Percentiles rank a stretch among this genome's conserved stretches.
Evolutionary conservation across 2,888 invertebrate species (phyloP).

Genomic region (Trisateles emortualis): DNA sequence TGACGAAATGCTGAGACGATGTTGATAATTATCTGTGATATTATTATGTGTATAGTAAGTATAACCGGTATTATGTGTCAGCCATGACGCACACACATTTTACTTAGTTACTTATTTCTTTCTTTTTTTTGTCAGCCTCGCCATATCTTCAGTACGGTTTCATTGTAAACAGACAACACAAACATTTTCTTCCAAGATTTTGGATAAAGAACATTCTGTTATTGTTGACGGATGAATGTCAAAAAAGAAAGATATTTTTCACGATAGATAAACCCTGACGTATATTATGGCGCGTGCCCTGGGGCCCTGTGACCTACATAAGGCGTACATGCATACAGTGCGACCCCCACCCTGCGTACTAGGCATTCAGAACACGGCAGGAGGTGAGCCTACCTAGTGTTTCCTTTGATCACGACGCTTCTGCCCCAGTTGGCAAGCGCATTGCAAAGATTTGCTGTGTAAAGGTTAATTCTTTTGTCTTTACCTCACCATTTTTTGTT

Average conservation of each 20-base stretch:
- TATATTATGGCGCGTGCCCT: conserved; percentile 44
- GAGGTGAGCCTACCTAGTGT: conserved; percentile 59
- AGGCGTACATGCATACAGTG: conserved; percentile 40
- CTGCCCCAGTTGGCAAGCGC: conserved; percentile 68
- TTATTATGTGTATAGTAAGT: no score
- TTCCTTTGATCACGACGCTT: conserved; percentile 68
- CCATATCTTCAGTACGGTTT: neutral
- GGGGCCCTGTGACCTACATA: conserved; percentile 58
- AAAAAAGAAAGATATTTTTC: conserved; percentile 35
- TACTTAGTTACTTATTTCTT: no score
- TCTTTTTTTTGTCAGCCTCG: no score
- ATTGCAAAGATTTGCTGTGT: conserved; percentile 51
- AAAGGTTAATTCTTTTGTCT: conserved; percentile 62
- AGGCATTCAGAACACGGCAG: conserved; percentile 65
- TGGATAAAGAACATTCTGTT: conserved; percentile 17
- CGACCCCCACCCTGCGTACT: conserved; percentile 51
- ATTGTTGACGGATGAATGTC: conserved; percentile 9
- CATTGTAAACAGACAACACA: neutral
- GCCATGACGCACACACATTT: no score
- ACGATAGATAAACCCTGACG: conserved; percentile 35
- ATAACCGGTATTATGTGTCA: no score
- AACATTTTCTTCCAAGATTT: neutral
- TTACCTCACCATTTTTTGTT: conserved; percentile 17
- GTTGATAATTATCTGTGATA: no score
- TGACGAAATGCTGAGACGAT: no score